phyloP scores from a whole-genome alignment of 2,113 vertebrate genomes.

The Erythrocercus mccallii region DNA sequence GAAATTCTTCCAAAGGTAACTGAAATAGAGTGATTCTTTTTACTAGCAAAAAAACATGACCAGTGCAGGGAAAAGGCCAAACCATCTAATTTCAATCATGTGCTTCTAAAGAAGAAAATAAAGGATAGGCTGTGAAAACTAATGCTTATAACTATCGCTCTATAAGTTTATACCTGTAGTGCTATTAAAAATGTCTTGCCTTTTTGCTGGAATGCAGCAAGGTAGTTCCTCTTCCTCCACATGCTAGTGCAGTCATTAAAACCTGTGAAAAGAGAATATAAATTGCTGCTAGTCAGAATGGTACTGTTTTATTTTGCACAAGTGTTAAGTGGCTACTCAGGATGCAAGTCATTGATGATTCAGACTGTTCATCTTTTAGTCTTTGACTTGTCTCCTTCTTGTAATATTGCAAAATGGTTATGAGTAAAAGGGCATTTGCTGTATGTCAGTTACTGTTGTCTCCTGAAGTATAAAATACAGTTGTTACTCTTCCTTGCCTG shows the following conservation, averaged over 20 bases:
- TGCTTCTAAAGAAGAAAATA: neutral
- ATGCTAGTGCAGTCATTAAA: neutral
- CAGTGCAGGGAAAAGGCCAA: neutral
- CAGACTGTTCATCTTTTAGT: neutral
- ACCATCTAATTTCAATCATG: neutral
- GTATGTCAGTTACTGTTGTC: constrained; percentile 8
- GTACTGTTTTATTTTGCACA: neutral
- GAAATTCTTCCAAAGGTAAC: neutral
- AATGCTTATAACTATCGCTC: neutral
- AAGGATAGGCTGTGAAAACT: neutral
- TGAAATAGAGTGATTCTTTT: neutral
- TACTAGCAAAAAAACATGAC: neutral
- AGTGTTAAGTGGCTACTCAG: neutral
- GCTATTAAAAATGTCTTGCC: neutral
- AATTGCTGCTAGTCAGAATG: neutral
- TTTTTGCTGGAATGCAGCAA: neutral
- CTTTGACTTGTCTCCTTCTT: neutral
- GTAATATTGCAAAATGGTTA: neutral
- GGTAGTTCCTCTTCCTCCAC: neutral
- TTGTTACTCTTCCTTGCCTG: neutral
- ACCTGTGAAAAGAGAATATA: neutral
- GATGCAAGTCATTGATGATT: neutral
- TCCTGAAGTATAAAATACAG: constrained; percentile 7
- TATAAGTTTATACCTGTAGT: neutral
- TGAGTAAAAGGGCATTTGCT: constrained; percentile 1